Evolutionary conservation across 2,888 invertebrate species (phyloP).

Genomic region (Eilema caniola): DNA sequence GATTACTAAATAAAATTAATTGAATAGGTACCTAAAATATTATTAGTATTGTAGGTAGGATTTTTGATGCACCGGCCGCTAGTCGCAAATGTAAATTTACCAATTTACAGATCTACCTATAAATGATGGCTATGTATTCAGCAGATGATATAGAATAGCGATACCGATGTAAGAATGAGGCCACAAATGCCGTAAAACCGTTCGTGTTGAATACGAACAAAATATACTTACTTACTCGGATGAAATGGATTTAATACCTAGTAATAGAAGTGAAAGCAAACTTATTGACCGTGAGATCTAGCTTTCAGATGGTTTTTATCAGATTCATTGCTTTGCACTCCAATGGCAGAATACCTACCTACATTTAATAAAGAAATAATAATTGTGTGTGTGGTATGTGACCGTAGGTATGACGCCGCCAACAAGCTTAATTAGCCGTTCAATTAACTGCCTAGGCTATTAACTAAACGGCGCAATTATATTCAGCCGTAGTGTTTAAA

Average conservation of each 20-base stretch:
- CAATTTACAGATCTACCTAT: background rate
- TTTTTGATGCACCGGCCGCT: background rate
- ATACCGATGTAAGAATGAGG: constrained; percentile 14
- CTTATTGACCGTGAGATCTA: constrained; percentile 52
- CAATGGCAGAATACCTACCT: background rate
- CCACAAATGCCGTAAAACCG: constrained; percentile 32
- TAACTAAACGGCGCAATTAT: no score
- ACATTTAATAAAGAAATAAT: background rate
- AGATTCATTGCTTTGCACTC: constrained; percentile 34
- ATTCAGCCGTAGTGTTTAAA: no score
- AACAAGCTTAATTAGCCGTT: no score
- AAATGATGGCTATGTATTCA: background rate
- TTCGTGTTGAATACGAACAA: constrained; percentile 28
- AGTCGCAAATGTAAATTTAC: background rate
- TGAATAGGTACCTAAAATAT: no score
- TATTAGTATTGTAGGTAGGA: no score
- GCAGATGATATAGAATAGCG: constrained; percentile 5
- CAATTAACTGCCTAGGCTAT: no score
- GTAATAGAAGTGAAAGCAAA: constrained; percentile 51
- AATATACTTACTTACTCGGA: constrained; percentile 32
- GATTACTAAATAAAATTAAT: no score
- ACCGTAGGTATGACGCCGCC: no score
- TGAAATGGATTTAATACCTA: constrained; percentile 47
- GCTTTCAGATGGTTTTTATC: constrained; percentile 46
- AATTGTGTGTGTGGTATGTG: no score